Evolutionary conservation across 2,113 vertebrate species (phyloP), one percentile per base, ranked within the genome.

Genomic region (Panurus biarmicus): DNA sequence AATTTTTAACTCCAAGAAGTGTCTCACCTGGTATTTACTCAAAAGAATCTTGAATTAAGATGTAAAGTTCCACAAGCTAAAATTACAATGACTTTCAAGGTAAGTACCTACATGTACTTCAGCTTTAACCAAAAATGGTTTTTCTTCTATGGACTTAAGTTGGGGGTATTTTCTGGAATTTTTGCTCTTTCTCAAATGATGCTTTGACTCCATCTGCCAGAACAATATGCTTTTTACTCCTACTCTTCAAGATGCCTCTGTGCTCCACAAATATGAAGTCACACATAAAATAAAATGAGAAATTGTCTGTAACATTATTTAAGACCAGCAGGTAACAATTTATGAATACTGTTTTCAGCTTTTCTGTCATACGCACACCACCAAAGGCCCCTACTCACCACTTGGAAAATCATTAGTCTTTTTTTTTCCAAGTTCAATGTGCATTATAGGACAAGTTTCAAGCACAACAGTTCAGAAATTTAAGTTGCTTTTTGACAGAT

Each of bases 151-250:
- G 33, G 47, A 65, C 7, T 78, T 36, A 45, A 69, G 11, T 5
- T 78, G 29, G 8, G 33, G 16, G 0, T 61, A 62, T 81, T 83
- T 91, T 93, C 57, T 94, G 62, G 40, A 76, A 88, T 80, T 72
- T 92, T 44, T 91, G 61, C 42, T 85, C 44, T 85, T 75, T 88
- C 35, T 58, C 47, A 93, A 60, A 67, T 75, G 51, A 62, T 38
- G 17, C 50, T 85, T 72, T 42, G 40, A 70, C 21, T 82, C 87
- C 90, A 93, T 94, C 89, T 96, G 95, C 26, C 78, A 74, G 40
- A 90, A 82, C 66, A 95, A 94, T 71, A 89, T 89, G 80, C 16
- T 83, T 38, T 72, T 71, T 85, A 89, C 75, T 75, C 88, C 86
- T 80, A 79, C 90, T 73, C 86, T 89, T 94, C 72, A 94, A 85